phyloP scores from a whole-genome alignment of 2,888 invertebrate species.

The Salticus scenicus region DNA sequence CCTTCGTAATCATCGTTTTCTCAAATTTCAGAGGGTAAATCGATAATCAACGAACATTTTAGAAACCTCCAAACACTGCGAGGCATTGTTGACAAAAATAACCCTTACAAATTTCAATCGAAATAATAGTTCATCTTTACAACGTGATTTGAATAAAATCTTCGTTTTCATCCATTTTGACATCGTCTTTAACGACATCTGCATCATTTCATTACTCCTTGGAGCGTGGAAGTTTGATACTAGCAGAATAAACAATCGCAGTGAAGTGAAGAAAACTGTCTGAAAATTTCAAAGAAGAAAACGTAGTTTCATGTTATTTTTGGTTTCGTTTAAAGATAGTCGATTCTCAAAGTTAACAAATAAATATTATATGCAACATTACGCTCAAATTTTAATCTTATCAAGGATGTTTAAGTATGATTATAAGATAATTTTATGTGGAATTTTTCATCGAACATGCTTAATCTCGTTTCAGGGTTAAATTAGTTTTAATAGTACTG shows the following conservation, averaged over 20 bases:
- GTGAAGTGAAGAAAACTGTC: background rate
- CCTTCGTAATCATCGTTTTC: background rate
- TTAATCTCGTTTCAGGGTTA: no score
- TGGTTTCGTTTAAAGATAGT: background rate
- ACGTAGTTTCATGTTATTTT: background rate
- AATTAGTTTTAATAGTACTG: no score
- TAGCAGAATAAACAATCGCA: slow-evolving; percentile 4
- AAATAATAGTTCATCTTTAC: background rate
- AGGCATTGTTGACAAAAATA: background rate
- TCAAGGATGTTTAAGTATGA: no score
- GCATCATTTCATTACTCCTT: background rate
- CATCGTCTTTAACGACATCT: background rate
- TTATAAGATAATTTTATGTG: no score
- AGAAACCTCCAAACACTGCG: background rate
- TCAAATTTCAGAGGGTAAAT: background rate
- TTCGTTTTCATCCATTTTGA: background rate
- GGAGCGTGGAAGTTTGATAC: background rate
- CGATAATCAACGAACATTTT: background rate
- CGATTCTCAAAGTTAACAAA: background rate
- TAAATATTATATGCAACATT: background rate
- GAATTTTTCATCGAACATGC: no score
- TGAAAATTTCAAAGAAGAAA: background rate
- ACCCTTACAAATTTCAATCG: background rate
- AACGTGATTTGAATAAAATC: background rate
- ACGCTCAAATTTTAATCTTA: no score